Evolutionary conservation across 1,140 invertebrate species (phyloP), one percentile per base, ranked within the genome.

Genomic region (Drosophila baimaii): DNA sequence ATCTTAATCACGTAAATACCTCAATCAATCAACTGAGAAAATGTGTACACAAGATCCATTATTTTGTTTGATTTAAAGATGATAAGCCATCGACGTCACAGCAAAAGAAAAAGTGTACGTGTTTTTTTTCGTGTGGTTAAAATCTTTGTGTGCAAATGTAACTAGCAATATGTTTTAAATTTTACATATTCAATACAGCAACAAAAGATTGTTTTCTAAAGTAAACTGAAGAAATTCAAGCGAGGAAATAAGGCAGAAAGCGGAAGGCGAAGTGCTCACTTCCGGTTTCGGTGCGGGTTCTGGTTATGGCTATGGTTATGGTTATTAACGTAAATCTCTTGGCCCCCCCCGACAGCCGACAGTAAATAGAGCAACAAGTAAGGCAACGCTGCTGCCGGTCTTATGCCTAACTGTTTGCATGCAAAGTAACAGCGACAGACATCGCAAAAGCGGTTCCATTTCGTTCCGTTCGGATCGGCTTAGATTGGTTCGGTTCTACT

Each of bases 301-400:
- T 51, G 44, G 52, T 56, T 54, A 8, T 51, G 37, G 19, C 55
- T 70, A 23, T 70, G 27, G 29, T 29, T 65, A 35, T 57, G 64
- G 55, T 71, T 58, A 49, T 37, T 44, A 27, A 41, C 80, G 72
- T 59, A 79, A 83, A 75, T 82, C 51, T 83, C 62, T 58, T 79
- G 55, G 63, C 55, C 76, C 31, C 51, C 55, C 76, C 31, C 51
- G 33, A 37, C 35, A 68, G 73, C 82, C 59, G 73, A 78, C 59
- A 75, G 74, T 86, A 85, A 85, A 84, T 84, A 86, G 81, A 84
- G 81, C 81, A 84, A 85, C 73, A 77, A 85, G 58, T 54, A 81
- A 64, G 77, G 65, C 25, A 12, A 10, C 35, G 29, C 19, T 27
- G 17, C 27, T 59, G 74, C 31, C 54, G 33, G 69, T 44, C 56